These are phyloP conservation scores for Sarcophaga peregrina DNA, from an alignment of 1,140 invertebrate genomes.

Conservation along the genomic window DNA sequence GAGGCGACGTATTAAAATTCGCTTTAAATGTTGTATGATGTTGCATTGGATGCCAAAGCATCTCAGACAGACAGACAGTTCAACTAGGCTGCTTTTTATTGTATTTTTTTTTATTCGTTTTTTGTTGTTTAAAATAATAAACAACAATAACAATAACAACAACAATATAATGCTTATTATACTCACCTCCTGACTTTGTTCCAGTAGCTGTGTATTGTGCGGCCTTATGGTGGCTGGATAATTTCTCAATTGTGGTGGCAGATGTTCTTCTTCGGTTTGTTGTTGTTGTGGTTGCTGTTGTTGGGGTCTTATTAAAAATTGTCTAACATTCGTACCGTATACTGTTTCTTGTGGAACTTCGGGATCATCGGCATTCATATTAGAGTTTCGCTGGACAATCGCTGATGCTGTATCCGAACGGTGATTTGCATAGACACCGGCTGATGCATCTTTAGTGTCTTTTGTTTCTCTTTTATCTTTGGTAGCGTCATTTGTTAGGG, in stretches of 20 bases:
- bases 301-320: conserved; percentile 63
- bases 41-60: background rate
- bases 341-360: conserved; percentile 63
- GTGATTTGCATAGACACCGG: conserved; percentile 60
- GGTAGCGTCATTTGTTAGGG: conserved; percentile 34
- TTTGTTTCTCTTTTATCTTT: conserved; percentile 62
- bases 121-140: background rate
- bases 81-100: background rate
- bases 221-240: conserved; percentile 59
- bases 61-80: background rate
- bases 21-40: background rate
- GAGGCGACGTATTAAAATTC: background rate
- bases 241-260: conserved; percentile 61
- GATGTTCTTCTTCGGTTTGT: conserved; percentile 59
- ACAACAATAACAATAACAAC: background rate
- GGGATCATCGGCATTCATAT: conserved; percentile 53
- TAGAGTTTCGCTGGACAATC: background rate
- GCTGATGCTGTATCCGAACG: conserved; percentile 47
- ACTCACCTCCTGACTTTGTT: conserved; percentile 65
- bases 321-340: conserved; percentile 61
- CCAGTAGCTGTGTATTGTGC: conserved; percentile 59
- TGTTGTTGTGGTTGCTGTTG: conserved; percentile 56
- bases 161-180: conserved; percentile 20
- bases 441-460: conserved; percentile 53
- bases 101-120: background rate